A percentile compares a stretch with the other conserved stretches of the same genome.
Evolutionary conservation across 2,797 vertebrate species (phyloP).

Genomic region (Cephalopachus bancanus): DNA sequence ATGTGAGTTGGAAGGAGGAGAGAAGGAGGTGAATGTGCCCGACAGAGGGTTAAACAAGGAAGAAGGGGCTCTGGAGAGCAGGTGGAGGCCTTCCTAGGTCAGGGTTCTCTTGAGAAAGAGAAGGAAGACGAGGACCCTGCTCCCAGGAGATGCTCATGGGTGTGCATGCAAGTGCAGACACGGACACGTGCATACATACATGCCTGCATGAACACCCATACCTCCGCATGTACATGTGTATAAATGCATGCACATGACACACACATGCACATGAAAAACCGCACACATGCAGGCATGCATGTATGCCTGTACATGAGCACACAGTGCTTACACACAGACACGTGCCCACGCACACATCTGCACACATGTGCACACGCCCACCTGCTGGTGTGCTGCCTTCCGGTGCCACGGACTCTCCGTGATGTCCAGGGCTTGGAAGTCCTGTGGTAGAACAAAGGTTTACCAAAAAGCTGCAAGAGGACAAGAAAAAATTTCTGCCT

Average conservation of each 20-base stretch:
- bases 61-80: background rate
- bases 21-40: background rate
- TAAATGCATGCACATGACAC: no score
- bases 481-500: background rate
- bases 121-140: rapidly evolving
- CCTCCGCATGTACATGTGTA: background rate
- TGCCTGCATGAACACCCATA: background rate
- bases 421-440: background rate
- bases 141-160: background rate
- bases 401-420: background rate
- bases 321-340: background rate
- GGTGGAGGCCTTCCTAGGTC: background rate
- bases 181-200: rapidly evolving
- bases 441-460: background rate
- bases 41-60: no score
- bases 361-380: background rate
- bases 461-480: background rate
- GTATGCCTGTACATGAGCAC: background rate
- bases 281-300: background rate
- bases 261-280: rapidly evolving
- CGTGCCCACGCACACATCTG: background rate
- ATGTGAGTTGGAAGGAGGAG: background rate
- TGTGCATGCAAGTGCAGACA: background rate
- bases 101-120: background rate
- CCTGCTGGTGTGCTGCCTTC: no score